Evolutionary conservation across 2,888 invertebrate genomes (phyloP).

Genomic region (Leucoma salicis): DNA sequence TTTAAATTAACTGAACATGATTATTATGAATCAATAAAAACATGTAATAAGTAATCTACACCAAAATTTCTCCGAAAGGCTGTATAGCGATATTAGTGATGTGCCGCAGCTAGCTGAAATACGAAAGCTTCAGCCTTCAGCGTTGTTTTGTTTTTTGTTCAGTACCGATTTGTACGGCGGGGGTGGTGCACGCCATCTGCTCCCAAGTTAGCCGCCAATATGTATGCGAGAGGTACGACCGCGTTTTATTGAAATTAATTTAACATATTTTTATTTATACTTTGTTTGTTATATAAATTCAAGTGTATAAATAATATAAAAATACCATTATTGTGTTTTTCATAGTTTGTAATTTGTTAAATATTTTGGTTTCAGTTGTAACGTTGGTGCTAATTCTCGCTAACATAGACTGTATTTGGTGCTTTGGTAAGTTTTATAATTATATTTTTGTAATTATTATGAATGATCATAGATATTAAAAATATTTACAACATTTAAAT

Average conservation of each 20-base stretch:
- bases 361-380: slow-evolving; percentile 57
- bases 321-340: too few relatives aligned
- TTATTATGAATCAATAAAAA: too few relatives aligned
- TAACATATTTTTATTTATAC: not conserved
- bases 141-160: slow-evolving; percentile 16
- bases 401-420: slow-evolving; percentile 50
- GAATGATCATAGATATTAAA: too few relatives aligned
- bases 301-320: too few relatives aligned
- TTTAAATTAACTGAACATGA: too few relatives aligned
- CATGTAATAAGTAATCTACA: too few relatives aligned
- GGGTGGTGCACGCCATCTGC: slow-evolving; percentile 51
- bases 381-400: slow-evolving; percentile 62
- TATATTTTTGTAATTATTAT: not conserved
- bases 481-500: too few relatives aligned
- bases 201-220: slow-evolving; percentile 59
- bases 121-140: not conserved
- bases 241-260: slow-evolving; percentile 10
- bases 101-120: not conserved
- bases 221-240: slow-evolving; percentile 64
- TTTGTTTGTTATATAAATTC: too few relatives aligned
- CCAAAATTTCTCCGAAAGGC: not conserved
- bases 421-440: slow-evolving; percentile 71
- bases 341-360: not conserved
- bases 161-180: slow-evolving; percentile 46
- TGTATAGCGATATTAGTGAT: not conserved